Conservation (phyloP, 1,140 invertebrate species). For the Colletes latitarsis region DNA sequence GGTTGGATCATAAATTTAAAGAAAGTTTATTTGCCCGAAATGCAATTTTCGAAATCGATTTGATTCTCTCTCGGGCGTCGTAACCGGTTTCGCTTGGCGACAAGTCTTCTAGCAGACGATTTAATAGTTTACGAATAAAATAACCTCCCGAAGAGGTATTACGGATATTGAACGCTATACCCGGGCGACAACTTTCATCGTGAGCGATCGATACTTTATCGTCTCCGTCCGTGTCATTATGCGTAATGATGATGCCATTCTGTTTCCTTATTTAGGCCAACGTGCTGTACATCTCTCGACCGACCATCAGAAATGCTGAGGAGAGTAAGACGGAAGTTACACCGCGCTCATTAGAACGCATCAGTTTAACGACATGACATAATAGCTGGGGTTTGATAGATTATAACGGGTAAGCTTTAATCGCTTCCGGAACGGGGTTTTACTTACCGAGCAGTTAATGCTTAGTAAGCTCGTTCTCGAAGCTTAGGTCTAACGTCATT, state of each 20-base stretch:
- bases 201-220: not conserved
- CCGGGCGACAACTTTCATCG: not conserved
- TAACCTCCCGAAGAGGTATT: not conserved
- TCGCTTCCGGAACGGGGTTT: not conserved
- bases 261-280: not conserved
- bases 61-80: no score
- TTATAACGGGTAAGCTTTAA: not conserved
- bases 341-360: constrained; percentile 13
- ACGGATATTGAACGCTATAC: not conserved
- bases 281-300: not conserved
- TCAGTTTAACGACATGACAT: constrained; percentile 3
- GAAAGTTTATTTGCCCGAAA: no score
- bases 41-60: no score
- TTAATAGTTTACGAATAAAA: not conserved
- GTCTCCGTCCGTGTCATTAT: not conserved
- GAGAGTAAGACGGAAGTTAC: not conserved
- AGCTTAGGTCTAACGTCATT: not conserved
- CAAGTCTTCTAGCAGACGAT: no score
- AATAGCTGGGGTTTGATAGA: constrained; percentile 19
- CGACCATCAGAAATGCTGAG: not conserved
- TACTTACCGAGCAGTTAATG: not conserved
- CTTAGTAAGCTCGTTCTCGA: constrained; percentile 17
- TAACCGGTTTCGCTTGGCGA: no score
- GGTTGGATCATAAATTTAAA: no score
- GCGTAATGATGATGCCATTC: not conserved